Evolutionary conservation across 1,140 invertebrate genomes (phyloP).

Genomic region (Heliconius himera): DNA sequence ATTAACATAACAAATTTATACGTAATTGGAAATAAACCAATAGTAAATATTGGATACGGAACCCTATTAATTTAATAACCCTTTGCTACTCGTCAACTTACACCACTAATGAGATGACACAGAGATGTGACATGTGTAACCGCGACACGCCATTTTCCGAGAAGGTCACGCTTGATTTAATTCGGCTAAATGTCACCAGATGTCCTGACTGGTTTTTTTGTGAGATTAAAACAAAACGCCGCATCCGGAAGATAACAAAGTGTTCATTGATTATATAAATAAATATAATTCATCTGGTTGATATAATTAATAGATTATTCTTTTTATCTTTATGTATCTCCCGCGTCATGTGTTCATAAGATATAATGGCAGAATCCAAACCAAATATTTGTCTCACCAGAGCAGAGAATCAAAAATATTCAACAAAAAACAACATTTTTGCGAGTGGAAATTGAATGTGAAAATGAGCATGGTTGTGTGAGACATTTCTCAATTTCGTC

Average conservation of each 20-base stretch:
- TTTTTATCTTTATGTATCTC: too few species aligned
- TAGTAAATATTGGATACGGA: background rate
- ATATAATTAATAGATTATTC: background rate
- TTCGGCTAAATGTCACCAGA: constrained; percentile 44
- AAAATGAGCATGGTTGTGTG: too few species aligned
- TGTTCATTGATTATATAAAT: background rate
- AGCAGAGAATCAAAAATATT: too few species aligned
- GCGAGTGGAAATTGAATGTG: too few species aligned
- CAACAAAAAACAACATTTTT: too few species aligned
- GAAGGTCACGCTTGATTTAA: constrained; percentile 45
- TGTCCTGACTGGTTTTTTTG: constrained; percentile 32
- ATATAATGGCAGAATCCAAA: too few species aligned
- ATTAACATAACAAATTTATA: background rate
- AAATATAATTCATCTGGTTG: background rate
- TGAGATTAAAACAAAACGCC: constrained; percentile 13
- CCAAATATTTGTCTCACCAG: too few species aligned
- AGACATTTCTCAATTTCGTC: too few species aligned
- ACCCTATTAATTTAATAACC: background rate
- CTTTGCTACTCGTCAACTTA: background rate
- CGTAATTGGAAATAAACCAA: too few species aligned
- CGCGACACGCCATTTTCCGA: constrained; percentile 38
- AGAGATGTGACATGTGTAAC: constrained; percentile 30
- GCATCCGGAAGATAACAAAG: background rate
- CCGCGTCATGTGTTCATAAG: too few species aligned
- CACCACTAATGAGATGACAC: constrained; percentile 40